These are phyloP conservation scores for Phenganax marumi DNA, from an alignment of 92 coral and sea anemone species.

Conservation along the genomic window DNA sequence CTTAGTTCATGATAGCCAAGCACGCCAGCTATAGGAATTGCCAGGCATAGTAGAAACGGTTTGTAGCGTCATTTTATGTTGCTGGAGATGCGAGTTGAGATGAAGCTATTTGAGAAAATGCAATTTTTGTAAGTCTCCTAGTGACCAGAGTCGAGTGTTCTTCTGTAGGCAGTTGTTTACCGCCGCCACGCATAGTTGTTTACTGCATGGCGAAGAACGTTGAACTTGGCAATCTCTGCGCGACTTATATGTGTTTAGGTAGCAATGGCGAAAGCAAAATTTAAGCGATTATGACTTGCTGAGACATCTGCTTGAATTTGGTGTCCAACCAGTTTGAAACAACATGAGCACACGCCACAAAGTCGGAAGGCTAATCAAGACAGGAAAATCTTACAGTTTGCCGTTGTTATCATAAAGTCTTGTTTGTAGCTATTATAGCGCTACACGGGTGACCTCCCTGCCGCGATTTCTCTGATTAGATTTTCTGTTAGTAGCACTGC, in stretches of 20 bases:
- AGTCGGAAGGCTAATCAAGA: background rate
- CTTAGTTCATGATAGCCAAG: no score
- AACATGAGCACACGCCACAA: constrained; percentile 25
- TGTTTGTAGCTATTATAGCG: constrained; percentile 3
- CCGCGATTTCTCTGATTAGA: background rate
- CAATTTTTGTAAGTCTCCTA: no score
- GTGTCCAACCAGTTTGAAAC: constrained; percentile 1
- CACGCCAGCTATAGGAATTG: no score
- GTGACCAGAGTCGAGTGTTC: no score
- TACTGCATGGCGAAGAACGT: background rate
- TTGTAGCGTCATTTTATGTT: no score
- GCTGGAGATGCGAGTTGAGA: no score
- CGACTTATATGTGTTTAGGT: constrained; percentile 2
- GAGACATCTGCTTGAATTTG: background rate
- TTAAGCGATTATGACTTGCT: constrained; percentile 18
- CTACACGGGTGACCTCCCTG: constrained; percentile 10
- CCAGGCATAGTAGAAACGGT: no score
- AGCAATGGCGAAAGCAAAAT: constrained; percentile 3
- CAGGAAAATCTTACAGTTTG: constrained; percentile 24
- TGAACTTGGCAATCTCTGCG: constrained; percentile 24
- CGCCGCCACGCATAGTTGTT: background rate
- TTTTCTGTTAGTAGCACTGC: no score
- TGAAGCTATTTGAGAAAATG: no score
- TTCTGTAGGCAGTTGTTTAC: background rate
- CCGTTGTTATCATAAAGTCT: constrained; percentile 14